Conservation (phyloP, 2,113 vertebrate genomes). For the Serilophus lunatus region DNA sequence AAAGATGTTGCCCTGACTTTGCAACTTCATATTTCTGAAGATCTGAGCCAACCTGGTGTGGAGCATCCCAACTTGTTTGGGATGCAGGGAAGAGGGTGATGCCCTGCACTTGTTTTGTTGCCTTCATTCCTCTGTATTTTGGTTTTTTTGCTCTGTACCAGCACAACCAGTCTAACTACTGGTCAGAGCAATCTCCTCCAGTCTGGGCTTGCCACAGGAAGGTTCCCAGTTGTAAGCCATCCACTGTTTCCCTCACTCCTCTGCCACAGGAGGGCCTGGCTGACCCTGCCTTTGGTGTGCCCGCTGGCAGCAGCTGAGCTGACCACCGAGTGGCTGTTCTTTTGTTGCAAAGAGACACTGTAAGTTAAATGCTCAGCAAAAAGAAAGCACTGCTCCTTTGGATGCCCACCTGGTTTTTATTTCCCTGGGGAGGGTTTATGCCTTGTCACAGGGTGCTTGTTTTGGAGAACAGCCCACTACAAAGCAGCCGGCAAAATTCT, state of each 20-base stretch:
- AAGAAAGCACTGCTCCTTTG: neutral
- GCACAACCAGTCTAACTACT: neutral
- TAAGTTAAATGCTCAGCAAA: neutral
- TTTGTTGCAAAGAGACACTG: neutral
- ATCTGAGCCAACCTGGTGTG: neutral
- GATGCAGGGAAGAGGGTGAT: neutral
- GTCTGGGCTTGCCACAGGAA: accelerated
- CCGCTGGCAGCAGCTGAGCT: neutral
- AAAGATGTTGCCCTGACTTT: neutral
- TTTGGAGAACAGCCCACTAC: neutral
- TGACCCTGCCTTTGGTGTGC: neutral
- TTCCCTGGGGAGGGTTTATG: neutral
- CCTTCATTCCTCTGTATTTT: neutral
- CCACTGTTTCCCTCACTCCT: neutral
- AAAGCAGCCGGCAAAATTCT: neutral
- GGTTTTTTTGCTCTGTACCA: neutral
- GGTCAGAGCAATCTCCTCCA: neutral
- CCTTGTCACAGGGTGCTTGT: neutral
- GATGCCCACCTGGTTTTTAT: conserved; percentile 38
- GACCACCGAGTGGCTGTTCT: neutral
- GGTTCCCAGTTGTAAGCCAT: neutral
- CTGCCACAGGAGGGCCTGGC: neutral
- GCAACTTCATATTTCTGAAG: neutral
- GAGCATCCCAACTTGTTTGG: neutral
- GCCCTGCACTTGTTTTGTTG: neutral